Evolutionary conservation across 2,113 vertebrate species (phyloP).

Genomic region (Lophius piscatorius): DNA sequence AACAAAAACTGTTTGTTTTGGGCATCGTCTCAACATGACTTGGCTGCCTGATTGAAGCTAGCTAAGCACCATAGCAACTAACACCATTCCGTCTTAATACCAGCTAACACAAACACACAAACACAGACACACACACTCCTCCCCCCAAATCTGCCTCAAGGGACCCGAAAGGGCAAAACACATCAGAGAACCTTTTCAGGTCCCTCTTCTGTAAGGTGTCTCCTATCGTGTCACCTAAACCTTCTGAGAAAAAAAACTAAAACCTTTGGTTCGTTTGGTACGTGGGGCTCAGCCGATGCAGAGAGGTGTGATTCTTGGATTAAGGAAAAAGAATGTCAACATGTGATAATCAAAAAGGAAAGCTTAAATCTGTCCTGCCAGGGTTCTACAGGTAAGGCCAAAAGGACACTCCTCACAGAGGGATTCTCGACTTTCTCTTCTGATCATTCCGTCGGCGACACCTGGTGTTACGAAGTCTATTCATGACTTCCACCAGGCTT

Average conservation of each 20-base stretch:
- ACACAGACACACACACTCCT: neutral
- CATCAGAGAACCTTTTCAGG: slow-evolving; percentile 7
- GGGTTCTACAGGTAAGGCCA: no score
- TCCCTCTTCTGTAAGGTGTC: slow-evolving; percentile 8
- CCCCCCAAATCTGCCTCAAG: neutral
- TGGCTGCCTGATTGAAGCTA: slow-evolving; percentile 10
- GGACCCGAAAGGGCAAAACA: slow-evolving; percentile 11
- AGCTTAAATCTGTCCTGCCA: no score
- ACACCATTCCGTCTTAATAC: neutral
- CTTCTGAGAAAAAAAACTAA: slow-evolving; percentile 15
- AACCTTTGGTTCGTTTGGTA: neutral
- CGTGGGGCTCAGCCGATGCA: neutral
- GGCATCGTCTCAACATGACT: slow-evolving; percentile 6
- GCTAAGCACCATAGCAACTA: slow-evolving; percentile 27
- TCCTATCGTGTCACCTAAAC: neutral
- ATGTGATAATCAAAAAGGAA: neutral
- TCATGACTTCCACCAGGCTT: no score
- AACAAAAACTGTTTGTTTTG: neutral
- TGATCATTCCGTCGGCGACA: no score
- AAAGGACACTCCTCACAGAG: no score
- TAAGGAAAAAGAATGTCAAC: neutral
- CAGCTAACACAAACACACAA: slow-evolving; percentile 14
- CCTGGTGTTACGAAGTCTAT: no score
- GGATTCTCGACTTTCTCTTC: no score
- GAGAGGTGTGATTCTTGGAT: neutral